Conservation (phyloP, 2,888 invertebrate species). For the Acrobeloides nanus region DNA sequence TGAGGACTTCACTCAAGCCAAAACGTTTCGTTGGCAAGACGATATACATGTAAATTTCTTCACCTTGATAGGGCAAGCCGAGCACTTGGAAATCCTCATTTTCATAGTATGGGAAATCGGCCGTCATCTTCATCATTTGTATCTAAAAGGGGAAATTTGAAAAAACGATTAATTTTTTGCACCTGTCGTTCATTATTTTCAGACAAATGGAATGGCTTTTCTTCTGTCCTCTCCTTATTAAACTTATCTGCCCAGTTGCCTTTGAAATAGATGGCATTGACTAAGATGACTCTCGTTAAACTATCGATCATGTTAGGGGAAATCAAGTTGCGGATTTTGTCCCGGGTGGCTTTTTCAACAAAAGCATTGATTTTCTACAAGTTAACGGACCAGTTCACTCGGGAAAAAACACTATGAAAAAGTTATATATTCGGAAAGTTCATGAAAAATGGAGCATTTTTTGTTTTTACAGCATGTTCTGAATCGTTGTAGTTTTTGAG, state of each 20-base stretch:
- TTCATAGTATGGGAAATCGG: slow-evolving; percentile 25
- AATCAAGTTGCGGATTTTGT: slow-evolving; percentile 73
- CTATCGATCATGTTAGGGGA: slow-evolving; percentile 57
- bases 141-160: slow-evolving; percentile 55
- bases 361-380: slow-evolving; percentile 71
- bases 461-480: too few relatives aligned
- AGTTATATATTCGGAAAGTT: too few relatives aligned
- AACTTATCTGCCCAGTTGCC: slow-evolving; percentile 60
- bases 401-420: too few relatives aligned
- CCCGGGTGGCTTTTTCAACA: slow-evolving; percentile 72
- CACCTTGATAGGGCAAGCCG: slow-evolving; percentile 29
- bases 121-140: slow-evolving; percentile 64
- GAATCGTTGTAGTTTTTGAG: too few relatives aligned
- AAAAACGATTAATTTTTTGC: too few relatives aligned
- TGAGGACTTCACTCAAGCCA: slow-evolving; percentile 28
- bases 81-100: slow-evolving; percentile 23
- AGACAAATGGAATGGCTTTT: slow-evolving; percentile 64
- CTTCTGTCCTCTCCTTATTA: slow-evolving; percentile 60
- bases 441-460: too few relatives aligned
- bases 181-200: slow-evolving; percentile 16
- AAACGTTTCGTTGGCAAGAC: slow-evolving; percentile 37
- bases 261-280: slow-evolving; percentile 59
- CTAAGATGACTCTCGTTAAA: slow-evolving; percentile 53
- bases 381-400: too few relatives aligned
- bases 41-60: slow-evolving; percentile 26